Evolutionary conservation across 1,140 invertebrate genomes (phyloP).

Genomic region (Philopotamus ludificatus): DNA sequence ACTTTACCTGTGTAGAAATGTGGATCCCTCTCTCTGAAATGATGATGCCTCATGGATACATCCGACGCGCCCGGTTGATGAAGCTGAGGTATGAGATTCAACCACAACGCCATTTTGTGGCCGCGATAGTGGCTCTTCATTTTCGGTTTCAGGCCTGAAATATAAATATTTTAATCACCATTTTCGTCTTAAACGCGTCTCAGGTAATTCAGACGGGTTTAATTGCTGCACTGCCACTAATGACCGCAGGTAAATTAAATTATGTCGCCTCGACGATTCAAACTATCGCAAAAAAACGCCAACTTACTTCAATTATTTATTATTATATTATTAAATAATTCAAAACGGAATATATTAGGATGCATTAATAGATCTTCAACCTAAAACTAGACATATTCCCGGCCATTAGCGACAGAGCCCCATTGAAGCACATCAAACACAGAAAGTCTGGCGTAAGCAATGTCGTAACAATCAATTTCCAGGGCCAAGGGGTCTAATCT

Average conservation of each 20-base stretch:
- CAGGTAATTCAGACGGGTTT: not conserved
- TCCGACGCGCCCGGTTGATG: conserved; percentile 74
- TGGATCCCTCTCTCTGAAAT: conserved; percentile 70
- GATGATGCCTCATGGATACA: conserved; percentile 74
- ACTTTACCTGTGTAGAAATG: conserved; percentile 72
- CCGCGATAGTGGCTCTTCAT: conserved; percentile 84
- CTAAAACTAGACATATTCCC: no score
- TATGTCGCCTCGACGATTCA: not conserved
- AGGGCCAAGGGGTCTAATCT: no score
- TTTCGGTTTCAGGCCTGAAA: conserved; percentile 65
- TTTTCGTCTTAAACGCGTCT: not conserved
- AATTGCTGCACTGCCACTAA: not conserved
- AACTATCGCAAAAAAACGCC: not conserved
- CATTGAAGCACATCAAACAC: no score
- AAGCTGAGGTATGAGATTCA: conserved; percentile 84
- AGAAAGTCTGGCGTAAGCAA: no score
- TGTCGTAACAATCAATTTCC: no score
- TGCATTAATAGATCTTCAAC: no score
- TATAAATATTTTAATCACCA: not conserved
- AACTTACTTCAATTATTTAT: no score
- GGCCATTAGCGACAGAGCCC: no score
- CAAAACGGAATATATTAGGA: no score
- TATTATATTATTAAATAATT: no score
- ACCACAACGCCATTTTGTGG: conserved; percentile 90
- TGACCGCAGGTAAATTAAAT: not conserved